Evolutionary conservation across 2,888 invertebrate species (phyloP), one percentile per base, ranked within the genome.

Genomic region (Ceratothoa steindachneri): DNA sequence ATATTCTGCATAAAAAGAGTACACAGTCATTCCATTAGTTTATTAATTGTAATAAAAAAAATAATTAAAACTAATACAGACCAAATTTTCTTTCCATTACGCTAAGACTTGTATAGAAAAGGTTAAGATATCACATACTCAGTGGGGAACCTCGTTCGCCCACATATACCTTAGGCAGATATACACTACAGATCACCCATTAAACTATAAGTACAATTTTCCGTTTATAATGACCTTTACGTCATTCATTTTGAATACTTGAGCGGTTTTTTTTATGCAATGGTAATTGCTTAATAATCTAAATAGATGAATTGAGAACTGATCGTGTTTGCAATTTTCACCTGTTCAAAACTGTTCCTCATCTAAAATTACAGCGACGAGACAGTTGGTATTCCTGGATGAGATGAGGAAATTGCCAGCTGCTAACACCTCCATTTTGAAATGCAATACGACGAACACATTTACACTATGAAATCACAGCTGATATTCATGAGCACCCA

Each of bases 61-160:
- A 60, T 60, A 60, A 60, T 60, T 60, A 60, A 60, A 60, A 60
- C 60, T 60, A 60, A 60, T 60, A 60, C 60, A 60, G 60, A 60
- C 60, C 60, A 60, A 60, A 60, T 60, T 60, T 60, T 24, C 22
- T 60, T 60, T 60, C 60, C 60, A 24, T 60, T 60, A 60, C 60
- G 27, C 60, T 60, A 60, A 60, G 27, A 60, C 60, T 60, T 60
- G 24, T 24, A 24, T 60, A 60, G 22, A 60, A 60, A 60, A 60
- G 60, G n/a, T 60, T 60, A 24, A 60, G 60, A 60, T 60, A 60
- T 60, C 60, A 60, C 60, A 60, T 24, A 24, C 60, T 60, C 60
- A 24, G 60, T 60, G 60, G 60, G 60, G 22, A 60, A 60, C 12
- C 60, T 12, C 24, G 15, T 41, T 22, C n/a, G n/a, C 60, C 60